Conservation (phyloP, 2,113 vertebrate genomes). For the Romanogobio albipinnatus region DNA sequence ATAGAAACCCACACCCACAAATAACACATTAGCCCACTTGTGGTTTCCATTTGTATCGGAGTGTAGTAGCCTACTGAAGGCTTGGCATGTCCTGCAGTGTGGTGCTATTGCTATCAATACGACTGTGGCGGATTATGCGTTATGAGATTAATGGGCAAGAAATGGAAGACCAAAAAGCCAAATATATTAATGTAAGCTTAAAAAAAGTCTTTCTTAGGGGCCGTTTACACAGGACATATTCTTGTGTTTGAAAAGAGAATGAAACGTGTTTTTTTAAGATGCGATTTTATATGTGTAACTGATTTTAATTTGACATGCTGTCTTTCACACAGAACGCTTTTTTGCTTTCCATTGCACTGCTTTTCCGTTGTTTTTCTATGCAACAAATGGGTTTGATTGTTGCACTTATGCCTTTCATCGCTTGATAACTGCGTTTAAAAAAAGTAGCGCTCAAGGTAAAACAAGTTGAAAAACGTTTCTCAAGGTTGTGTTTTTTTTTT, state of each 20-base stretch:
- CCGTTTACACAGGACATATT: background rate
- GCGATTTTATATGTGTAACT: background rate
- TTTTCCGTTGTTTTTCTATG: no score
- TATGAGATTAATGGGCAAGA: constrained; percentile 17
- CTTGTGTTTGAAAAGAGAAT: background rate
- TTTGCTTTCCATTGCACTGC: no score
- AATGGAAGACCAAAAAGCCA: background rate
- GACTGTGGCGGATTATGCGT: constrained; percentile 46
- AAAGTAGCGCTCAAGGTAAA: no score
- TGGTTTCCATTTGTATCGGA: constrained; percentile 38
- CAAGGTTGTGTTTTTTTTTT: no score
- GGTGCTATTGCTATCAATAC: constrained; percentile 51
- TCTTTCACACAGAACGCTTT: no score
- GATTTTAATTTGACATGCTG: background rate
- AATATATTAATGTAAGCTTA: no score
- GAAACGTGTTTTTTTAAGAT: background rate
- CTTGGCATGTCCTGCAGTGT: constrained; percentile 25
- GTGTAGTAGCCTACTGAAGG: constrained; percentile 30
- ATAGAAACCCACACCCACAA: constrained; percentile 35
- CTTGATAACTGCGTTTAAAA: no score
- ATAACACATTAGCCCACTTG: constrained; percentile 31
- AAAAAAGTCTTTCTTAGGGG: background rate
- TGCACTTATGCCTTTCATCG: no score
- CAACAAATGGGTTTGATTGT: no score
- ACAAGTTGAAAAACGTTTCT: no score